Percentiles rank a stretch among this genome's conserved stretches.
Conservation (phyloP, 1,140 invertebrate genomes). For the Trachelipus rathkii region DNA sequence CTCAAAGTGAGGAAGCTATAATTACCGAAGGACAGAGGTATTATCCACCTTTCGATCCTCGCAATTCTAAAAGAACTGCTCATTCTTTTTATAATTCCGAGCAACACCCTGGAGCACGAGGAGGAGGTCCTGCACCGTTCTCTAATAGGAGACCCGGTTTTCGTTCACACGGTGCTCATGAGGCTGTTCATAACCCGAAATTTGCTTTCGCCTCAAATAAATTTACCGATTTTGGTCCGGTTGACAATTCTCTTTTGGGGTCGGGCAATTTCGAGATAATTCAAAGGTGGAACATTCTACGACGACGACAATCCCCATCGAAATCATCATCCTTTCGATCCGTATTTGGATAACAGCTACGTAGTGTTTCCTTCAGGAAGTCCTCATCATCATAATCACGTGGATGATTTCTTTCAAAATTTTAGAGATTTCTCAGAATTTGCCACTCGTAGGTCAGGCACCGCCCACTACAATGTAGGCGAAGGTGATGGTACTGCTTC, state of each 20-base stretch:
- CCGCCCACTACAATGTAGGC: slow-evolving; percentile 14
- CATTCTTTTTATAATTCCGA: background rate
- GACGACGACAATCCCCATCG: slow-evolving; percentile 52
- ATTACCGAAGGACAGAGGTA: background rate
- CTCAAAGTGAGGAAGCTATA: background rate
- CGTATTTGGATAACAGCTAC: slow-evolving; percentile 65
- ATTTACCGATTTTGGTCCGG: slow-evolving; percentile 25
- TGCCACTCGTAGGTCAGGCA: slow-evolving; percentile 37
- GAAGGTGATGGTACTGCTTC: slow-evolving; percentile 30
- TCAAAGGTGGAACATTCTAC: slow-evolving; percentile 78
- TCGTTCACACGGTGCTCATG: background rate
- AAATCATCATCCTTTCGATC: slow-evolving; percentile 55
- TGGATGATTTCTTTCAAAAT: slow-evolving; percentile 70
- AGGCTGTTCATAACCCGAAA: background rate
- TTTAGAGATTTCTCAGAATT: slow-evolving; percentile 79
- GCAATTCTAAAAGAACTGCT: background rate
- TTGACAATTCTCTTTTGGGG: slow-evolving; percentile 59
- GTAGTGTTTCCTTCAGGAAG: slow-evolving; percentile 58
- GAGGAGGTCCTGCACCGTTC: background rate
- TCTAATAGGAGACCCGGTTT: background rate
- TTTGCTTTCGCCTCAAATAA: slow-evolving; percentile 23
- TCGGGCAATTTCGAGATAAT: slow-evolving; percentile 86
- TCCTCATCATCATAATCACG: slow-evolving; percentile 51
- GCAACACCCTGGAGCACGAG: background rate
- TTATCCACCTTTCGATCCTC: background rate